Conservation (phyloP, 2,888 invertebrate genomes). For the Parnassius apollo region DNA sequence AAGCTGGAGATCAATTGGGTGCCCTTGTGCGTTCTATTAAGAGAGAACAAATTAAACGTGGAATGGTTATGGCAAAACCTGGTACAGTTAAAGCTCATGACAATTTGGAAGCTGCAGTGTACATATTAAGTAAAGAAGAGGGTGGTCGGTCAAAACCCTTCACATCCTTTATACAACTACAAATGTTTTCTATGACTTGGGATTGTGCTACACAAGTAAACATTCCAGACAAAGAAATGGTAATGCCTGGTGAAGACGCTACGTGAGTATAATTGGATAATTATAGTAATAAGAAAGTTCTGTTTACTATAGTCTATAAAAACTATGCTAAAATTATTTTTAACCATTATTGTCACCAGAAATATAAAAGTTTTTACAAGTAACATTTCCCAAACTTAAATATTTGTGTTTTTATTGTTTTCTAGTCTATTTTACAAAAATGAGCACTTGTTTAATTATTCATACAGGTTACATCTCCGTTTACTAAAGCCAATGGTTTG, state of each 20-base stretch:
- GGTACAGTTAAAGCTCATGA: constrained; percentile 88
- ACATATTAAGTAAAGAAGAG: constrained; percentile 94
- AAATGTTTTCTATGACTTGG: constrained; percentile 98
- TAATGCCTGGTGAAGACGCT: constrained; percentile 99
- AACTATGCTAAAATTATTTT: too few species aligned
- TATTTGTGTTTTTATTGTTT: too few species aligned
- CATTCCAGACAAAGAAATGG: constrained; percentile 93
- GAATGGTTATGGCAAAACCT: constrained; percentile 84
- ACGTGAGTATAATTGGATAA: constrained; percentile 76
- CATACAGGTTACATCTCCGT: constrained; percentile 83
- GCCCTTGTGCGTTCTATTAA: constrained; percentile 94
- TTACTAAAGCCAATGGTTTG: constrained; percentile 94
- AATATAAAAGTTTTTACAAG: too few species aligned
- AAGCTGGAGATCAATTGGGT: constrained; percentile 98
- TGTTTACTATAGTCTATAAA: too few species aligned
- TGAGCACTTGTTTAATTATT: too few species aligned
- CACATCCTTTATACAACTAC: constrained; percentile 89
- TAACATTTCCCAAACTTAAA: too few species aligned
- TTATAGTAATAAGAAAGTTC: too few species aligned
- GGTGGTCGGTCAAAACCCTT: constrained; percentile 94
- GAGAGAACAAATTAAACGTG: constrained; percentile 86
- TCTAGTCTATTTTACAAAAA: too few species aligned
- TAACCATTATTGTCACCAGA: too few species aligned
- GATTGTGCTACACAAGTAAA: constrained; percentile 90
- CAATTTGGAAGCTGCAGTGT: constrained; percentile 92